Evolutionary conservation across 2,113 vertebrate species (phyloP).

Genomic region (Chaetorhynchus papuensis): DNA sequence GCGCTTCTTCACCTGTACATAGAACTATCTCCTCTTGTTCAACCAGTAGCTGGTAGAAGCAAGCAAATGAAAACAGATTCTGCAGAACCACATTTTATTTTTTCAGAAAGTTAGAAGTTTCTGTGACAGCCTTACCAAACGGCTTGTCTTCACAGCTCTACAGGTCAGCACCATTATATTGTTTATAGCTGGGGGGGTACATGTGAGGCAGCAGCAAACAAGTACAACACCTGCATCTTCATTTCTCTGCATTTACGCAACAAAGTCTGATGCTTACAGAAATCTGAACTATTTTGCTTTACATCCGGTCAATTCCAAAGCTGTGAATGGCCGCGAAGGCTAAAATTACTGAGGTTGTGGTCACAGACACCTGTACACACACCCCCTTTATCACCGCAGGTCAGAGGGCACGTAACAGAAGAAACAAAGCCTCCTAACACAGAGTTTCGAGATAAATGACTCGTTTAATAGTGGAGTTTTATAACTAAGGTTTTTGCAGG

Average conservation of each 20-base stretch:
- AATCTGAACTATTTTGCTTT: not conserved
- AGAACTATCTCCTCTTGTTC: not conserved
- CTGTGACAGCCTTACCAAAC: not conserved
- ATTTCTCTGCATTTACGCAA: not conserved
- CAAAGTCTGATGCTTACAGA: not conserved
- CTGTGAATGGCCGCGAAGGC: accelerated
- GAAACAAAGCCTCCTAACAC: not conserved
- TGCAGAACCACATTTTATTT: not conserved
- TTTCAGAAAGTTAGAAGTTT: not conserved
- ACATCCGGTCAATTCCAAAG: not conserved
- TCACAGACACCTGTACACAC: not conserved
- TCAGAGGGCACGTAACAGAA: not conserved
- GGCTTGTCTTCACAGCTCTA: not conserved
- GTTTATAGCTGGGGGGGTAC: accelerated
- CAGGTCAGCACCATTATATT: no score
- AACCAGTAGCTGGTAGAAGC: not conserved
- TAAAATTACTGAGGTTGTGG: not conserved
- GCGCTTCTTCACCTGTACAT: accelerated
- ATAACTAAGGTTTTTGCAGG: not conserved
- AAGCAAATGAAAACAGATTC: not conserved
- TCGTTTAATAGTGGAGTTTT: not conserved
- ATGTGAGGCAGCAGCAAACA: not conserved
- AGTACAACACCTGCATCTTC: not conserved
- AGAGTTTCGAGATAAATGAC: not conserved
- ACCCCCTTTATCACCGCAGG: not conserved